Evolutionary conservation across 1,140 invertebrate genomes (phyloP).

Genomic region (Pentalonia nigronervosa): DNA sequence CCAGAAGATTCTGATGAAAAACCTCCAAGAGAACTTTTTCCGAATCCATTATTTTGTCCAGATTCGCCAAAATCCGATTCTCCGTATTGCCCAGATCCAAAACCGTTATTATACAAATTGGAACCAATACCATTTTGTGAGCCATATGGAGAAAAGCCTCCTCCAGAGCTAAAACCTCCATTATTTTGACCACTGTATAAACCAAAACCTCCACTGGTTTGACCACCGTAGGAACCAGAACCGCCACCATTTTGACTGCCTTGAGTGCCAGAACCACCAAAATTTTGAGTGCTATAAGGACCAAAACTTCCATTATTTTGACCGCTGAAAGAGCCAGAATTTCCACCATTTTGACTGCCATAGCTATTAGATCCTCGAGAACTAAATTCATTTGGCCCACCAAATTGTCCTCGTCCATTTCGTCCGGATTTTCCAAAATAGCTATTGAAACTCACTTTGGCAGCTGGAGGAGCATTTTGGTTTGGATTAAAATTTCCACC

Average conservation of each 20-base stretch:
- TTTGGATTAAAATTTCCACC: slow-evolving; percentile 47
- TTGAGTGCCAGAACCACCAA: neutral
- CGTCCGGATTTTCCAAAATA: slow-evolving; percentile 32
- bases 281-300: neutral
- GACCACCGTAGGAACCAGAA: neutral
- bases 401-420: neutral
- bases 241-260: slow-evolving; percentile 9
- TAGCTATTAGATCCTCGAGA: neutral
- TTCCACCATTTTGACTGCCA: slow-evolving; percentile 26
- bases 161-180: neutral
- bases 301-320: slow-evolving; percentile 15
- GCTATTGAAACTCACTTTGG: slow-evolving; percentile 43
- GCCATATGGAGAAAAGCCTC: neutral
- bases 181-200: neutral
- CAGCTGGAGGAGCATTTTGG: slow-evolving; percentile 53
- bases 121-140: slow-evolving; percentile 4
- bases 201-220: slow-evolving; percentile 16
- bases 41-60: neutral
- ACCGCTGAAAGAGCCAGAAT: neutral
- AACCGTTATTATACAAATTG: neutral
- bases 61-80: neutral
- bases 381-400: slow-evolving; percentile 12
- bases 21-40: neutral
- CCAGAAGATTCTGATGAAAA: neutral
- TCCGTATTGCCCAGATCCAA: neutral